Conservation (phyloP, 1,140 invertebrate genomes). For the Papilio polytes region DNA sequence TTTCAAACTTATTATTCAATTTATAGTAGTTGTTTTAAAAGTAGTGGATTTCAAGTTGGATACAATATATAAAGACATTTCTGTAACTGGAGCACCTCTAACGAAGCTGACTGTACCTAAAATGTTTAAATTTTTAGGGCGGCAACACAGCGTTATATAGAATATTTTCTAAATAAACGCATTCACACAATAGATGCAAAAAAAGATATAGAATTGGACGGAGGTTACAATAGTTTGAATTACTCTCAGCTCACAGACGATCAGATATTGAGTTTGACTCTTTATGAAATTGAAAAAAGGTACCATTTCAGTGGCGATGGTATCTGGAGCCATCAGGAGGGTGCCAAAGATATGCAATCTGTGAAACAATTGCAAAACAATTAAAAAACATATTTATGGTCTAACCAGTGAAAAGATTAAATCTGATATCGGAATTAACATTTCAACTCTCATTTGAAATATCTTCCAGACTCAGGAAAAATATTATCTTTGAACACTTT, state of each 20-base stretch:
- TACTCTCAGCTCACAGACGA: slow-evolving; percentile 58
- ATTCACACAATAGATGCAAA: slow-evolving; percentile 29
- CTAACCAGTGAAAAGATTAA: not conserved
- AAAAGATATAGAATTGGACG: slow-evolving; percentile 48
- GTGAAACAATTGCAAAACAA: slow-evolving; percentile 29
- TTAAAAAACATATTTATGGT: slow-evolving; percentile 57
- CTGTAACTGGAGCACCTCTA: not conserved
- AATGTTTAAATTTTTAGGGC: slow-evolving; percentile 41
- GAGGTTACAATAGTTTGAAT: slow-evolving; percentile 56
- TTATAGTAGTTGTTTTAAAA: not conserved
- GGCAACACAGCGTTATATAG: slow-evolving; percentile 61
- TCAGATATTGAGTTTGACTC: slow-evolving; percentile 71
- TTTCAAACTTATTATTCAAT: not conserved
- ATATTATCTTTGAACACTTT: no score
- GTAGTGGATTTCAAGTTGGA: not conserved
- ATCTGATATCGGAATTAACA: no score
- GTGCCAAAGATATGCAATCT: slow-evolving; percentile 41
- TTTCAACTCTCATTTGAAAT: no score
- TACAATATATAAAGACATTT: not conserved
- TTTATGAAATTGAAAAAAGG: slow-evolving; percentile 77
- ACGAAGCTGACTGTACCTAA: not conserved
- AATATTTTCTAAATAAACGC: slow-evolving; percentile 53
- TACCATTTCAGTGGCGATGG: slow-evolving; percentile 78
- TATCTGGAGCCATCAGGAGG: slow-evolving; percentile 65
- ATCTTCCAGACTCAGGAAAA: no score